phyloP scores from a whole-genome alignment of 2,888 invertebrate genomes.

The Bembecia ichneumoniformis region DNA sequence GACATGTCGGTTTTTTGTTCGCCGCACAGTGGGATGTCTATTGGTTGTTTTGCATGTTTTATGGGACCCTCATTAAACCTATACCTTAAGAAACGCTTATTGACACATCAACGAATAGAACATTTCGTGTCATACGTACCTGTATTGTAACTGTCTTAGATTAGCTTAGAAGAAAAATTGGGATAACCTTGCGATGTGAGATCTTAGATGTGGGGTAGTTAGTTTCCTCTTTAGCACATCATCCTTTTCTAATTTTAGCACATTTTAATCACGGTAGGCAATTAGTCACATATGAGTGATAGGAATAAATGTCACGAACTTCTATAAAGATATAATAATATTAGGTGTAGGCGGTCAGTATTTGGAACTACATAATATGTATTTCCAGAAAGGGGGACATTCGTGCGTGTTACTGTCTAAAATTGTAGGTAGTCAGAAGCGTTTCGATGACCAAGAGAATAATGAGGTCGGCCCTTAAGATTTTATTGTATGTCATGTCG shows the following conservation, averaged over 20 bases:
- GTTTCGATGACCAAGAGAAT: constrained; percentile 6
- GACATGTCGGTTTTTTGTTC: constrained; percentile 55
- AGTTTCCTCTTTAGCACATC: too few relatives aligned
- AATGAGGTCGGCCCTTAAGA: constrained; percentile 16
- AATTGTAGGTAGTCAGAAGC: constrained; percentile 10
- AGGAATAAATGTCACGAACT: too few relatives aligned
- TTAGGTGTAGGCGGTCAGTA: too few relatives aligned
- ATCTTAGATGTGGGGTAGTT: too few relatives aligned
- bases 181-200: too few relatives aligned
- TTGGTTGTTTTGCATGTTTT: constrained; percentile 58
- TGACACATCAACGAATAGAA: constrained; percentile 39
- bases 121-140: too few relatives aligned
- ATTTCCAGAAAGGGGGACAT: constrained; percentile 6
- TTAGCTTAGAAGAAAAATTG: too few relatives aligned
- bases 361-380: neutral
- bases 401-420: constrained; percentile 3
- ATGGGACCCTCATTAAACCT: constrained; percentile 58
- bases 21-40: constrained; percentile 51
- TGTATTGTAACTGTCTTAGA: too few relatives aligned
- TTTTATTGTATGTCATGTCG: constrained; percentile 14
- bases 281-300: too few relatives aligned
- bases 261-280: too few relatives aligned
- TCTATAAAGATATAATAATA: too few relatives aligned
- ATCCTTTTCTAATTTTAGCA: too few relatives aligned
- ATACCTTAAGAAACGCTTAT: constrained; percentile 32